phyloP scores from a whole-genome alignment of 2,888 invertebrate genomes.

The Folsomia candida region DNA sequence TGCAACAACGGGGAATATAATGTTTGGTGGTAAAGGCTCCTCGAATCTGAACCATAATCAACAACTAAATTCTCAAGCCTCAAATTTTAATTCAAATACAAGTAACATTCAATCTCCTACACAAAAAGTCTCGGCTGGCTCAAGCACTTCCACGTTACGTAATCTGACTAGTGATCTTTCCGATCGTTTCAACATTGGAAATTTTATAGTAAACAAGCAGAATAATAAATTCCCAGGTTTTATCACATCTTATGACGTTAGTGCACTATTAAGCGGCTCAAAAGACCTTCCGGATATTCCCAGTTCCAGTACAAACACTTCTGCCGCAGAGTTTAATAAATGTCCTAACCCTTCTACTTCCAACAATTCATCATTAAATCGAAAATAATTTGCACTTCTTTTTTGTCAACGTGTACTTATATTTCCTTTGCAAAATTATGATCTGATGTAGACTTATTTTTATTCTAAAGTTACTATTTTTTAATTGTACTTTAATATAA shows the following conservation, averaged over 20 bases:
- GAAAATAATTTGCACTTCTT: neutral
- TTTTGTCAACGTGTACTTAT: too few species aligned
- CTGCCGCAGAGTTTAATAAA: too few species aligned
- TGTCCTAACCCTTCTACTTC: too few species aligned
- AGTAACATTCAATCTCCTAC: neutral
- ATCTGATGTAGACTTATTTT: too few species aligned
- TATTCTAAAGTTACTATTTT: too few species aligned
- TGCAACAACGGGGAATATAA: neutral
- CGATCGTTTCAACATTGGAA: neutral
- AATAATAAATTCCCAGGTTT: slow-evolving; percentile 22
- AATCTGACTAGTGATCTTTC: neutral
- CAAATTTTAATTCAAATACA: slow-evolving; percentile 10
- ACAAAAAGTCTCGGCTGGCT: slow-evolving; percentile 26
- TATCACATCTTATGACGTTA: slow-evolving; percentile 35
- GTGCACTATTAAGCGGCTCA: slow-evolving; percentile 14
- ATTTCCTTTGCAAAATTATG: too few species aligned
- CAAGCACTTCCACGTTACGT: slow-evolving; percentile 26
- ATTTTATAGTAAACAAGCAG: neutral
- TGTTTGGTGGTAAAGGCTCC: neutral
- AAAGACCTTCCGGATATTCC: neutral
- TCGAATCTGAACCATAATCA: neutral
- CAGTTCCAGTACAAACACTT: neutral
- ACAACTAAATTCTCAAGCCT: neutral
- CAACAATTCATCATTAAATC: too few species aligned
- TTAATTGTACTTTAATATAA: too few species aligned